These are phyloP conservation scores for Callipepla squamata DNA, from an alignment of 2,113 vertebrate species.

Conservation along the genomic window DNA sequence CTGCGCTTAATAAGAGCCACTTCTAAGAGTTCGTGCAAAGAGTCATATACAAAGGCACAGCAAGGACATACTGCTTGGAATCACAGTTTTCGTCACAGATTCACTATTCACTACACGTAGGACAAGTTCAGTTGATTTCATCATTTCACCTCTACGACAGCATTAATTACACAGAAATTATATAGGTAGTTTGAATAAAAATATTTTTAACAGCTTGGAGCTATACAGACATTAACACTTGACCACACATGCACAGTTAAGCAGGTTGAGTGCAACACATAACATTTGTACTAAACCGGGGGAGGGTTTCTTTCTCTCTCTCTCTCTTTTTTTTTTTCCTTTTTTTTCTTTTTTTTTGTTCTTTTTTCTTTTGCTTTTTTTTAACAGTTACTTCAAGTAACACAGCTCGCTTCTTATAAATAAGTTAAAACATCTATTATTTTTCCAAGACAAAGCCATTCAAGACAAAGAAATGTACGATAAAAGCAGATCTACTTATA, in stretches of 20 bases:
- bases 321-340: not conserved
- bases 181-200: constrained; percentile 89
- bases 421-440: constrained; percentile 95
- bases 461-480: constrained; percentile 94
- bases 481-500: constrained; percentile 87
- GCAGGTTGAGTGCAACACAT: constrained; percentile 89
- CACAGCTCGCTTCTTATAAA: constrained; percentile 90
- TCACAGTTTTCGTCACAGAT: constrained; percentile 88
- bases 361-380: constrained; percentile 52
- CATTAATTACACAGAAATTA: constrained; percentile 89
- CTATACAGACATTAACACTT: constrained; percentile 93
- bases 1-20: constrained; percentile 86
- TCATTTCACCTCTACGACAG: constrained; percentile 88
- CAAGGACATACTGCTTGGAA: constrained; percentile 89
- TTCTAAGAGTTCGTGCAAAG: constrained; percentile 89
- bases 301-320: constrained; percentile 57
- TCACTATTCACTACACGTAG: constrained; percentile 89
- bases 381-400: constrained; percentile 91
- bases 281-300: constrained; percentile 84
- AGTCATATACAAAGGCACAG: constrained; percentile 90
- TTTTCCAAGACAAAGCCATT: constrained; percentile 89
- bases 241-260: constrained; percentile 90
- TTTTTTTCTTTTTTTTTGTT: not conserved
- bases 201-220: constrained; percentile 90
- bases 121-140: constrained; percentile 88